Evolutionary conservation across 2,797 vertebrate genomes (phyloP), one percentile per base, ranked within the genome.

Genomic region (Fratercula arctica): DNA sequence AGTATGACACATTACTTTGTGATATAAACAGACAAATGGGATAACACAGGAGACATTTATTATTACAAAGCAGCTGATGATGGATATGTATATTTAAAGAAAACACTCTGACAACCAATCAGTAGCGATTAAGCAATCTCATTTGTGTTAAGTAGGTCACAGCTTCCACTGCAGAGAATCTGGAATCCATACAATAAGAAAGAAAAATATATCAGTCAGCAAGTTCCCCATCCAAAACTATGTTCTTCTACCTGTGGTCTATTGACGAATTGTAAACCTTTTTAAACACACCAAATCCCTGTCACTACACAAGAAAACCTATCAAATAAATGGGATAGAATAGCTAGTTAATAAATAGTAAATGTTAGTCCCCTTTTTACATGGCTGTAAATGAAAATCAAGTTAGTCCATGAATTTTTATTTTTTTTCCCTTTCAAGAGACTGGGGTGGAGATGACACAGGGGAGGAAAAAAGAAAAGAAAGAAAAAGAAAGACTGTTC

Each of bases 1-100:
- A 82, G 35, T 77, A 60, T 46, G 77, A 81, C 82, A 95, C 50
- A 29, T 79, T 82, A 73, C 74, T 79, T 73, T 56, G 73, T 64
- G 67, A 95, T 93, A 85, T 35, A 91, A 95, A 92, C 80, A 94
- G 95, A 90, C 87, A 95, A 95, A 95, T 37, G 68, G 64, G 53
- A 72, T 80, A 96, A 85, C 81, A 80, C 24, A 75, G 16, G 59
- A 92, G 91, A 89, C 41, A 50, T 48, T 56, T 64, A 54, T 85
- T 92, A 90, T 68, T 83, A 91, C 86, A 87, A 94, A 88, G 67
- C 20, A 8, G 20, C 15, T 79, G 83, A 43, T 90, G 87, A 94
- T 64, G 61, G 79, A 81, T 84, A 94, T 33, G 26, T 64, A 60
- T 70, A 93, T 77, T 90, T 93, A 87, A 95, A 90, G 78, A 85